Base-by-base conservation (phyloP, 2,797 vertebrate species). In the Cichlasoma orientale region DNA sequence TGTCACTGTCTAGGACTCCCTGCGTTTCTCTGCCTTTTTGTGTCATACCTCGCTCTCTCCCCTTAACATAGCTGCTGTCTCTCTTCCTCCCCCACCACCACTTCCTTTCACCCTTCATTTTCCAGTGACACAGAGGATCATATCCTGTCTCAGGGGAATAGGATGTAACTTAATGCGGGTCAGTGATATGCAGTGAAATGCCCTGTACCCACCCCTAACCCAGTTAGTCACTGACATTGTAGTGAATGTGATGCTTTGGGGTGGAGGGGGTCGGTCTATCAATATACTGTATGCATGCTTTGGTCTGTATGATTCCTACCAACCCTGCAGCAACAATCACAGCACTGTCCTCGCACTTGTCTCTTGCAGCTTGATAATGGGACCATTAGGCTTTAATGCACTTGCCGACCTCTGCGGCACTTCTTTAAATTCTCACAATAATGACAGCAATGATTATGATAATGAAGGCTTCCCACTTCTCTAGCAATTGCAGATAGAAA, bases 81-180 rank as follows among this genome's bases (percentile, higher is more conserved):
- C 57, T 33, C 78, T 31, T 75, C 84, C 68, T 47, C 71, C 82
- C 63, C 74, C 70, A 21, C 72, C 70, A 21, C 72, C 69, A 53
- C 75, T 80, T 85, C 89, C 85, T 58, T 54, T 82, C 78, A 84
- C 70, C 82, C 77, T 79, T 91, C 71, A 88, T 89, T 77, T 89
- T 83, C 80, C 66, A 70, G 75, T 87, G 89, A 86, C 90, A 85
- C 47, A 61, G 53, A 59, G 82, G 87, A 92, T 93, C 91, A 87
- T 86, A 77, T 91, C 70, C 55, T 54, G 54, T 86, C 91, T 80
- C 83, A 27, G 50, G 77, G 85, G 87, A 79, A 79, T 54, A 55
- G 7, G 12, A 71, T 83, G 92, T 72, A 92, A 92, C 86, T 79
- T 77, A 86, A 90, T 90, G 75, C 82, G 2, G 87, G 88, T 92